phyloP scores from a whole-genome alignment of 1,140 invertebrate genomes.

The Hyposmocoma kahamanoa region DNA sequence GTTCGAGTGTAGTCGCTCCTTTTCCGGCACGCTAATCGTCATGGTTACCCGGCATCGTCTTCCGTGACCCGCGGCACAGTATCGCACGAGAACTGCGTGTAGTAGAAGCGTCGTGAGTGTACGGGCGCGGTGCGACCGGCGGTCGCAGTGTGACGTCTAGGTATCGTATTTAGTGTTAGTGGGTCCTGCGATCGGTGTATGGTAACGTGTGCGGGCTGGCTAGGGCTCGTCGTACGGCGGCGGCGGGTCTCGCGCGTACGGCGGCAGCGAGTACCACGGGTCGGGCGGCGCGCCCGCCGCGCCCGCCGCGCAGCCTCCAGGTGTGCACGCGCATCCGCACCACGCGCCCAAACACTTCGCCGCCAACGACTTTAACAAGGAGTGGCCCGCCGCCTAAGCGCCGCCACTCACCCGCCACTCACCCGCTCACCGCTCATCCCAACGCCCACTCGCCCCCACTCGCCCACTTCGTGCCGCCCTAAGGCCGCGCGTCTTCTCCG shows the following conservation, averaged over 20 bases:
- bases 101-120: background rate
- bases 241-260: constrained; percentile 59
- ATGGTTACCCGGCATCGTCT: too few relatives aligned
- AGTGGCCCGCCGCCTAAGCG: constrained; percentile 68
- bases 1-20: too few relatives aligned
- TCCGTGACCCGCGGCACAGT: too few relatives aligned
- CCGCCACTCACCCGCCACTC: background rate
- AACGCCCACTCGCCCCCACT: background rate
- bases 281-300: too few relatives aligned
- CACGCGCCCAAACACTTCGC: constrained; percentile 72
- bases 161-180: background rate
- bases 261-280: constrained; percentile 52
- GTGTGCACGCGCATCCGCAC: constrained; percentile 66
- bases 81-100: too few relatives aligned
- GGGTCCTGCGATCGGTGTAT: too few relatives aligned
- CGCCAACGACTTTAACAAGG: constrained; percentile 70
- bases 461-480: background rate
- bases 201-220: constrained; percentile 36
- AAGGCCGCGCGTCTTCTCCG: too few relatives aligned
- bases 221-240: constrained; percentile 71
- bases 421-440: background rate
- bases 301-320: constrained; percentile 51
- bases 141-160: background rate
- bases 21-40: too few relatives aligned
- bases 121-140: too few relatives aligned